Evolutionary conservation across 2,888 invertebrate genomes (phyloP), one percentile per base, ranked within the genome.

Genomic region (Pterostichus niger): DNA sequence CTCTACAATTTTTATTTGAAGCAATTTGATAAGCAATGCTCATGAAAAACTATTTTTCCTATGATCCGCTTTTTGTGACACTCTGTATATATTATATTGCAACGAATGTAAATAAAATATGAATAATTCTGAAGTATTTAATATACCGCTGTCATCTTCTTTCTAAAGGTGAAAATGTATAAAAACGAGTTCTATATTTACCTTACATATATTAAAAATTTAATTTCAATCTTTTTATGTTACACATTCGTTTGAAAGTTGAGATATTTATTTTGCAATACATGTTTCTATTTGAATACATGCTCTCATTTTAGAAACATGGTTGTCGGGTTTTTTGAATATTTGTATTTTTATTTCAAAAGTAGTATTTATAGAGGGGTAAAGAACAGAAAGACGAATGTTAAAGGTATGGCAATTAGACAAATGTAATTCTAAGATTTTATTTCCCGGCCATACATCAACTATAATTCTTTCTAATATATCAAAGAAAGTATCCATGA

Each of bases 121-220:
- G 31, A 59, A 11, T 31, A 24, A 24, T 59, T 59, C 1, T 59
- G 5, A 59, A 59, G 31, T 31, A 24, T 11, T 59, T 59, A 7
- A 40, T 40, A 40, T 13, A 35, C 35, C 64, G 33, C 64, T 64
- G 64, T 35, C 64, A 35, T 17, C 31, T 31, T 9, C 35, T 31
- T 33, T 61, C 33, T 35, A n/a, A 35, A 35, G 31, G 64, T 35
- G 64, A n/a, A 61, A 61, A 61, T 33, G 33, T 61, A 61, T 61
- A 61, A 61, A 61, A 61, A 31, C n/a, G 13, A 11, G 31, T 61
- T 61, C 33, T 61, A 35, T 64, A n/a, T 64, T 64, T 31, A 7
- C 24, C 9, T n/a, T 31, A 10, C 24, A 10, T 10, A 64, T 64
- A 64, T 64, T 35, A 64, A 64, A 64, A 59, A 59, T 31, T 59